Base-by-base conservation (phyloP, 2,113 vertebrate genomes). In the Entosphenus tridentatus region DNA sequence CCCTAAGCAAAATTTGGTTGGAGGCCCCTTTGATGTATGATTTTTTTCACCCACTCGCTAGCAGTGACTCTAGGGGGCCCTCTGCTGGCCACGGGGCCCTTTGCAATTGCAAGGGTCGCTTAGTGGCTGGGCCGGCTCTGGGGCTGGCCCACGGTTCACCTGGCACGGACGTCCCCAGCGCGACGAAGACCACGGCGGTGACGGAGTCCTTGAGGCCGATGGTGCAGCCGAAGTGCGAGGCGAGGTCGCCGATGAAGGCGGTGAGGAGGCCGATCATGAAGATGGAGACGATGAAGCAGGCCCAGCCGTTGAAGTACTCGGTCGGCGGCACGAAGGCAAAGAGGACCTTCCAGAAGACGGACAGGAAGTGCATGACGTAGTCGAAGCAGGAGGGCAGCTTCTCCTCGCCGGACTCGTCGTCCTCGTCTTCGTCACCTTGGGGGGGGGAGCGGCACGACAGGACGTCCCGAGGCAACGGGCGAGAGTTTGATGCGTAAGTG, bases 291-390 rank as follows among this genome's bases (percentile, higher is more conserved):
- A 79, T 1, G 16, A 98, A 98, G 76, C 92, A 96, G 71, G 93
- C 93, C 93, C 93, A 98, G 73, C 92, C 93, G 0, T 87, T 86
- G 80, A 90, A 80, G 79, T 96, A 95, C 78, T 91, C 87, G 0
- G 93, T 98, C 71, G 93, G 93, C 8, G 93, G 93, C 59, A 98
- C 92, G 0, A 91, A 96, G 16, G 93, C 93, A 56, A 98, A 98
- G 73, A 96, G 81, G 56, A 98, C 93, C 80, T 98, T 98, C 93
- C 93, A 98, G 84, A 98, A 98, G 71, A 98, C 93, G 0, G 93
- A 96, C 73, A 98, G 85, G 80, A 98, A 98, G 79, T 98, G 93
- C 93, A 98, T 97, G 76, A 97, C 93, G 0, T 98, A 98, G 82
- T 97, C 92, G 10, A 98, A 96, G 76, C 93, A 98, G 70, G 93